Percentiles rank a stretch among this genome's conserved stretches.
phyloP scores from a whole-genome alignment of 1,140 invertebrate species.

The Drosophila rhopaloa region DNA sequence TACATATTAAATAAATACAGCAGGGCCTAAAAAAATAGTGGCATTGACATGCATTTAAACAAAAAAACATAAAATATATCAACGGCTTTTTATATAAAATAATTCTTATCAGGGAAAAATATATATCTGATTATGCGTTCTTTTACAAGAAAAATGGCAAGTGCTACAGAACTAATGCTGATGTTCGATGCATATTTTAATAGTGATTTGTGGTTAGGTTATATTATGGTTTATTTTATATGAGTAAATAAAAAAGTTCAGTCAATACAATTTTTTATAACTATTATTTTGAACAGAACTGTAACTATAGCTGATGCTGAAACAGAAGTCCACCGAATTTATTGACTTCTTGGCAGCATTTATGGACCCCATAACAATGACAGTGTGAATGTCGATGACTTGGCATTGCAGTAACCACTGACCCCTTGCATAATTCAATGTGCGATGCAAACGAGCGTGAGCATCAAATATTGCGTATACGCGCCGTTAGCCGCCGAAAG shows the following conservation, averaged over 20 bases:
- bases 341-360: constrained; percentile 68
- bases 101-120: too few species aligned
- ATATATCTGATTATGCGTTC: too few species aligned
- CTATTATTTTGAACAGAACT: background rate
- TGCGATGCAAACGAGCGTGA: constrained; percentile 47
- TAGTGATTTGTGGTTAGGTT: too few species aligned
- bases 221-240: too few species aligned
- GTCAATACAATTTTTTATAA: too few species aligned
- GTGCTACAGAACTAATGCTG: too few species aligned
- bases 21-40: background rate
- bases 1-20: constrained; percentile 18
- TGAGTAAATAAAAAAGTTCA: too few species aligned
- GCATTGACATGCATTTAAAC: background rate
- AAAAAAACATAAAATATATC: too few species aligned
- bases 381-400: constrained; percentile 55
- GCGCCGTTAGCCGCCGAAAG: constrained; percentile 49
- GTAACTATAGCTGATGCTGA: background rate
- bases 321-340: constrained; percentile 48
- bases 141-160: too few species aligned
- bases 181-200: too few species aligned
- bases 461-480: constrained; percentile 61
- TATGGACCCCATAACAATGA: constrained; percentile 64
- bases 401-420: constrained; percentile 44
- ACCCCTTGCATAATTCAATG: constrained; percentile 66
- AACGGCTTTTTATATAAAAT: too few species aligned